Evolutionary conservation across 2,113 vertebrate species (phyloP).

Genomic region (Octodon degus): DNA sequence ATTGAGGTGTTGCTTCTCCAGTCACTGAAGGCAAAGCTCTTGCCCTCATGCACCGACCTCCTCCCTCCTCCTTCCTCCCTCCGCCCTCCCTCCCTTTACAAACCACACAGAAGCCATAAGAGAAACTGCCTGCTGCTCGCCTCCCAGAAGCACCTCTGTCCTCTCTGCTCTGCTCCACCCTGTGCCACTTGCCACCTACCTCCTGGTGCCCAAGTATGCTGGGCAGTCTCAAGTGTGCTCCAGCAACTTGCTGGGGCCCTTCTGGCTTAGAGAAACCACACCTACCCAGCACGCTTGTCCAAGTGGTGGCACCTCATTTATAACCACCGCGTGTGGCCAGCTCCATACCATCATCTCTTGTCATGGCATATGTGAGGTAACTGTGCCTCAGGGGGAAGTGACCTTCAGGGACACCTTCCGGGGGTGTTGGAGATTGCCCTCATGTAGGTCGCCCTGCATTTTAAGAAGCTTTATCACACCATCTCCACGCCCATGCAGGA

Average conservation of each 20-base stretch:
- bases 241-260: background rate
- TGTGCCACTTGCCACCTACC: background rate
- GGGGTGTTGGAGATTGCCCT: background rate
- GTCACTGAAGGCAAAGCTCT: background rate
- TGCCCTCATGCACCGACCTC: background rate
- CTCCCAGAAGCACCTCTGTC: background rate
- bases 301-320: background rate
- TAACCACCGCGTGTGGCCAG: background rate
- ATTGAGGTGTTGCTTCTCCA: conserved; percentile 22
- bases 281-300: background rate
- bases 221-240: conserved; percentile 58
- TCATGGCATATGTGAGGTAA: background rate
- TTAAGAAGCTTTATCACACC: background rate
- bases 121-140: background rate
- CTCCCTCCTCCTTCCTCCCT: background rate
- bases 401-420: background rate
- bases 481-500: background rate
- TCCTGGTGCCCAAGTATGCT: background rate
- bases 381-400: background rate
- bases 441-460: background rate
- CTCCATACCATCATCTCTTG: background rate
- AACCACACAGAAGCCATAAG: background rate
- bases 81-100: background rate
- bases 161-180: background rate
- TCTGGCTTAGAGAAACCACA: background rate